Evolutionary conservation across 1,140 invertebrate species (phyloP), one percentile per base, ranked within the genome.

Genomic region (Zaprionus taronus): DNA sequence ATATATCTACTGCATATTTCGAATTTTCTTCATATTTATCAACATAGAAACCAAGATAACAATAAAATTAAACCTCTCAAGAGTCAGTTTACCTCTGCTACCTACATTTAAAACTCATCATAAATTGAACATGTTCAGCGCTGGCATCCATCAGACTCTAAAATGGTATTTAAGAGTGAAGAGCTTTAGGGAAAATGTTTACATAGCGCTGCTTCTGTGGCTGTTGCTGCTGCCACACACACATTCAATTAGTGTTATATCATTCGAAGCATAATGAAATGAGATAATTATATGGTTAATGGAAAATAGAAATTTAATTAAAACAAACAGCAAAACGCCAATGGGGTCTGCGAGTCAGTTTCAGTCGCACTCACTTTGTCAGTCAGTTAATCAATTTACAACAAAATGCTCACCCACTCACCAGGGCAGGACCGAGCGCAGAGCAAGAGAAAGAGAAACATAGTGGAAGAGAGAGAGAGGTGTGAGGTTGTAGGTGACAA

Each of bases 241-340:
- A 66, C n/a, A 64, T 71, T 57, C 60, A 70, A 75, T 75, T 64
- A 75, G 72, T 75, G 22, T 71, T 75, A 51, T 75, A 71, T 64
- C 57, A 71, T 71, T 75, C 58, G 12, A 12, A 57, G 57, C 65
- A 68, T 68, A 68, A 74, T 63, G 66, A 74, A 69, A 69, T 69
- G 36, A 36, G 73, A 53, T 76, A 76, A 76, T 76, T 76, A 65
- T 72, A 26, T 55, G 58, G 55, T 55, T 65, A 72, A 72, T 72
- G 53, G 68, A 65, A 76, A 76, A 72, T 76, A 55, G 41, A 76
- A 76, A 76, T 76, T 75, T 75, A 75, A 75, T 75, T 75, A 75
- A 75, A 75, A 75, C 72, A 71, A 75, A 76, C 44, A 72, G 61
- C 61, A 72, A 61, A 76, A 71, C 61, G 68, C 73, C 73, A 61